phyloP scores from a whole-genome alignment of 2,113 vertebrate species.

The Dinomys branickii region DNA sequence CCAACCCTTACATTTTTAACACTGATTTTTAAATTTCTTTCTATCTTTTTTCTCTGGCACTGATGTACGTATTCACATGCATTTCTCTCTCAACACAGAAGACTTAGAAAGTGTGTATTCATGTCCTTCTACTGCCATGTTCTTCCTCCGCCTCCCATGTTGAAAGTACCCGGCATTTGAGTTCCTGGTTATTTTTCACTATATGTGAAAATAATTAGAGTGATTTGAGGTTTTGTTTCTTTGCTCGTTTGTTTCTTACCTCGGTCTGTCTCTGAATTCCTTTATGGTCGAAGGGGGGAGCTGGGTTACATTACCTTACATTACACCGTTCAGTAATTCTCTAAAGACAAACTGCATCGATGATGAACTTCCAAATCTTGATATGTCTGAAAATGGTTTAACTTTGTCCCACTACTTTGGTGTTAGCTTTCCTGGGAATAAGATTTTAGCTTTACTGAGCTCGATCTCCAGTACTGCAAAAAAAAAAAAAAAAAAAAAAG shows the following conservation, averaged over 20 bases:
- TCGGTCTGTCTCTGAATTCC: not conserved
- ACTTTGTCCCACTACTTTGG: not conserved
- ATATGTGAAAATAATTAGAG: not conserved
- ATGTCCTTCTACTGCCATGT: not conserved
- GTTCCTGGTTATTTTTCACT: not conserved
- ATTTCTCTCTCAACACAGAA: not conserved
- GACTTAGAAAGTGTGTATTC: not conserved
- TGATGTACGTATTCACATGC: not conserved
- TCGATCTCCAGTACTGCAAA: no score
- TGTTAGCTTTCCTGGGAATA: conserved; percentile 12
- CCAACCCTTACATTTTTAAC: not conserved
- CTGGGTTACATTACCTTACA: not conserved
- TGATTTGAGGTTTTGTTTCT: conserved; percentile 21
- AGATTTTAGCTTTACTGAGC: conserved; percentile 35
- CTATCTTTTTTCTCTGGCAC: not conserved
- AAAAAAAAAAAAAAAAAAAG: no score
- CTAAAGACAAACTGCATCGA: not conserved
- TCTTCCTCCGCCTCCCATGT: not conserved
- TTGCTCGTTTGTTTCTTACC: not conserved
- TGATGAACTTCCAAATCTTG: conserved; percentile 33
- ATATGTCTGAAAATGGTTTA: conserved; percentile 37
- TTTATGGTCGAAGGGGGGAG: not conserved
- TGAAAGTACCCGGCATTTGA: not conserved
- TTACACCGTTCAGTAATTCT: conserved; percentile 8
- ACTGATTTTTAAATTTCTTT: not conserved